Evolutionary conservation across 2,113 vertebrate genomes (phyloP), one percentile per base, ranked within the genome.

Genomic region (Lanius ludovicianus): DNA sequence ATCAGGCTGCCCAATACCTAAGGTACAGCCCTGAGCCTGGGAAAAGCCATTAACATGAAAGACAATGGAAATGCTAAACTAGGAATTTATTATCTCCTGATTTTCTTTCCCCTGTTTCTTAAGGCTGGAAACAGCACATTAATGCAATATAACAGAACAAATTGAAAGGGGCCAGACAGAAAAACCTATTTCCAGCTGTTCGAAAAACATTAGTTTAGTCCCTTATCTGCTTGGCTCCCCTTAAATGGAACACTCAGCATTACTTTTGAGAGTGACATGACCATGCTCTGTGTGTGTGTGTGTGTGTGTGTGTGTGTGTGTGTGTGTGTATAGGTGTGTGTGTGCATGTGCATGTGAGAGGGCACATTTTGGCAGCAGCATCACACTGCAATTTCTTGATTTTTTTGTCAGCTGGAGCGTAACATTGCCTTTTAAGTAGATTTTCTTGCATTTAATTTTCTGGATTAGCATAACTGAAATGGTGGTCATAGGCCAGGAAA

Each of bases 371-470:
- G 23, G 62, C 57, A 90, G 75, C n/a, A 90, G 22, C 30, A 65
- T 46, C 63, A 73, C 46, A 37, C 15, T 33, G 15, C 31, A 76
- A 59, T 52, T 56, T 49, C 67, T 87, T 18, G 0, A 17, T 31
- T 30, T 62, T 62, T 82, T 87, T 37, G 46, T 37, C 59, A 90
- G 63, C 59, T 90, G 53, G 24, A 79, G 52, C 30, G 6, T 49
- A 71, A 50, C 49, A 63, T 78, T 87, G 52, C 57, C 78, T 88
- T 94, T 65, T 64, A 90, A 92, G 80, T 13, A 69, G 41, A 71
- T 71, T 69, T 80, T 67, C 74, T 84, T 78, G 41, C 50, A 74
- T 84, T 86, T 69, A 84, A 75, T 87, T 93, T 68, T 35, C 63
- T 81, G 60, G 50, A 80, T 86, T 88, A 90, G 35, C 52, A 18